Evolutionary conservation across 1,140 invertebrate species (phyloP), one percentile per base, ranked within the genome.

Genomic region (Zaprionus camerounensis): DNA sequence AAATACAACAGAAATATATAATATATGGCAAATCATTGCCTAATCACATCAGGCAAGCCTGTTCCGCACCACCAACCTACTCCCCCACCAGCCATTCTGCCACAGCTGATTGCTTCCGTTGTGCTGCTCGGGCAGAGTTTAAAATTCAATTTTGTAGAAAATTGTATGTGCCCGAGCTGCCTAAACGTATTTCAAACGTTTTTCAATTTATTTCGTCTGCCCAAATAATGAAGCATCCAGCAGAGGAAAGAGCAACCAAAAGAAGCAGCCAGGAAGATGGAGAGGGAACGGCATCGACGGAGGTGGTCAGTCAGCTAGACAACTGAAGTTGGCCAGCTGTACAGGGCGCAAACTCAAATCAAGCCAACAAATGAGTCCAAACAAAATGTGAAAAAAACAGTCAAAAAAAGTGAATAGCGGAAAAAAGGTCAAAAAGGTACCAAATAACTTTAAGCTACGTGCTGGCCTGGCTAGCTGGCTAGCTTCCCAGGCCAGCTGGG

Each of bases 151-250:
- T 87, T 84, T 78, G 80, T 69, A 72, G 65, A 83, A 87, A 87
- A 87, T 81, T 87, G 71, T 87, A 78, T 86, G 67, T 86, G 84
- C 76, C 70, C 74, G 65, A 71, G 75, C 80, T 76, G 80, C 78
- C 77, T 78, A 87, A 85, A 87, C 79, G 76, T 82, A 86, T 86
- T 74, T 75, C 66, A 69, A 86, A 83, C 84, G 66, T 69, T 87
- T 87, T 87, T 88, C 80, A 78, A 87, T 87, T 88, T 87, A 87
- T 87, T 87, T 82, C 71, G 73, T 80, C 83, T 87, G 73, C 61
- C 69, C 78, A 73, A 83, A 83, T 88, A 88, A 87, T 79, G 74
- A 87, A 78, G 77, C 70, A 76, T 34, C 49, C 63, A 69, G 41
- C 51, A 66, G 41, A 36, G 58, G 53, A 55, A 28, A 41, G 20